Base-by-base conservation (phyloP, 2,113 vertebrate genomes). In the Caloenas nicobarica region DNA sequence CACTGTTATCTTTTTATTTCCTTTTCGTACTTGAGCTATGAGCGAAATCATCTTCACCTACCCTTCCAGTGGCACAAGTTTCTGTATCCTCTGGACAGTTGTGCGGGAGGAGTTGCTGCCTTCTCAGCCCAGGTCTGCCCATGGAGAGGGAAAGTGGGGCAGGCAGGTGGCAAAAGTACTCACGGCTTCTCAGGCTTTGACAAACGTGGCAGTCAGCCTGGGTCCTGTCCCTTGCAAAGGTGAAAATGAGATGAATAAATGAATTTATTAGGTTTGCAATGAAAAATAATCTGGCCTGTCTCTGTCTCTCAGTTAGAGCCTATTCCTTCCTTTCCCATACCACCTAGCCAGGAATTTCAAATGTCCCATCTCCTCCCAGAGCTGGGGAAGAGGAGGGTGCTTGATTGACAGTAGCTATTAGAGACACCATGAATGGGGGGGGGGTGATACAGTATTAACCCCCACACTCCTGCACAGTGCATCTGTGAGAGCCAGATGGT, bases 401-500 rank as follows among this genome's bases (percentile, higher is more conserved):
- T 70, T 94, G 96, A 96, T 51, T 93, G 94, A 85, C 93, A 91
- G 70, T 3, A 95, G 62, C 66, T 82, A 36, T 94, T 95, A 95
- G 64, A 94, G 44, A 48, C 69, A 60, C 16, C 11, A 7, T 2
- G 33, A 81, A n/a, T n/a, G 61, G 86, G 26, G 19, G 36, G 12
- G 28, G 15, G 42, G 64, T 28, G 16, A 40, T 85, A 34, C 65
- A 58, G 4, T 80, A 60, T 73, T 92, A 96, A 88, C 88, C 83
- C 60, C 70, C 12, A 0, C 38, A 50, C 60, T 83, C 71, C 66
- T 60, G 34, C 84, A 76, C 53, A 4, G 29, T 77, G 78, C 71
- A 61, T 95, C 84, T 94, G 70, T 81, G 89, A 64, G 70, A 95
- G 73, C 70, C 93, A 96, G 94, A 79, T 97, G 93, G 93, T 89